Percentiles rank a stretch among this genome's conserved stretches.
Evolutionary conservation across 2,113 vertebrate genomes (phyloP).

Genomic region (Scomber japonicus): DNA sequence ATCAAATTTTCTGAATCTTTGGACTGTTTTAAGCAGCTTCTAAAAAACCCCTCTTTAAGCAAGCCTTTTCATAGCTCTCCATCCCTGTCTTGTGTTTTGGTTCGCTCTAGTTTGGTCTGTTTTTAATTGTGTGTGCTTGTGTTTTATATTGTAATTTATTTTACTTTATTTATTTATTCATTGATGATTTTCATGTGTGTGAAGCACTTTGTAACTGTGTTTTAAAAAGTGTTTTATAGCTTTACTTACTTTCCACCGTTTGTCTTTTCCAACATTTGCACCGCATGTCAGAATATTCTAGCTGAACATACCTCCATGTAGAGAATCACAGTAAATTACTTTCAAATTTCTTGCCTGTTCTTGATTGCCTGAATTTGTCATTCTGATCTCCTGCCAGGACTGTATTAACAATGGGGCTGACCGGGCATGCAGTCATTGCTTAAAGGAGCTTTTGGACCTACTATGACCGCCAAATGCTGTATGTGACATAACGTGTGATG

Average conservation of each 20-base stretch:
- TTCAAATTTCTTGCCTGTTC: background rate
- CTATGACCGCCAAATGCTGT: background rate
- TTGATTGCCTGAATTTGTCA: background rate
- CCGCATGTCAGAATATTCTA: background rate
- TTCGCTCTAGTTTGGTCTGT: too few relatives aligned
- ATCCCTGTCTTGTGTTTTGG: too few relatives aligned
- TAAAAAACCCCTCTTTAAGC: too few relatives aligned
- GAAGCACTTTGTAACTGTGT: too few relatives aligned
- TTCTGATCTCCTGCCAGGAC: background rate
- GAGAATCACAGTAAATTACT: background rate
- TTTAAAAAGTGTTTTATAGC: background rate
- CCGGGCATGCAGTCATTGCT: background rate
- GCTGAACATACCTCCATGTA: background rate
- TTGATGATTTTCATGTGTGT: too few relatives aligned
- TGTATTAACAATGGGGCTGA: background rate
- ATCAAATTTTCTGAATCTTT: too few relatives aligned
- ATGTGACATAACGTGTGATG: constrained; percentile 31
- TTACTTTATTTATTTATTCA: too few relatives aligned
- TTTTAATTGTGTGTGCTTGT: too few relatives aligned
- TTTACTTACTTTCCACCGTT: background rate
- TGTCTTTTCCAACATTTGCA: background rate
- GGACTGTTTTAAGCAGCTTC: too few relatives aligned
- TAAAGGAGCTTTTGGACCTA: background rate
- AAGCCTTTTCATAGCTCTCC: too few relatives aligned
- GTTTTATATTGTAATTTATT: too few relatives aligned